A percentile compares a stretch with the other conserved stretches of the same genome.
phyloP scores from a whole-genome alignment of 2,888 invertebrate genomes.

The Lissocephala sabroskyi region DNA sequence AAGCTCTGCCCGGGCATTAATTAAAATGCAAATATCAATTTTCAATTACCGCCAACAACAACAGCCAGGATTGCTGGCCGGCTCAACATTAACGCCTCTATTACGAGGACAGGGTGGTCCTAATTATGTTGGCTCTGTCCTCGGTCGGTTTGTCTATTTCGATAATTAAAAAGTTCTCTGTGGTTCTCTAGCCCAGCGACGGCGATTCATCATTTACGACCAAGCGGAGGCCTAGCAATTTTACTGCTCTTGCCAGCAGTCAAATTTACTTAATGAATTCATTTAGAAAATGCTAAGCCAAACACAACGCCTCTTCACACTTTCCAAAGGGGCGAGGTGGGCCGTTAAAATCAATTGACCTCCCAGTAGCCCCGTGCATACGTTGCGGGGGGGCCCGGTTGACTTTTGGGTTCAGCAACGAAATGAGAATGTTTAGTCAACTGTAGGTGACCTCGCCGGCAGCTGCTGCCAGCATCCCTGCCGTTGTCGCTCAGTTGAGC shows the following conservation, averaged over 20 bases:
- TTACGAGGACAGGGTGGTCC: slow-evolving; percentile 8
- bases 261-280: slow-evolving; percentile 49
- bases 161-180: slow-evolving; percentile 4
- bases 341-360: slow-evolving; percentile 7
- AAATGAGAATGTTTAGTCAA: slow-evolving; percentile 64
- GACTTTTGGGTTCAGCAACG: too few species aligned
- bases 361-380: too few species aligned
- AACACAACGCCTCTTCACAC: too few species aligned
- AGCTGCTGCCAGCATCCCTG: background rate
- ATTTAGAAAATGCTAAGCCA: slow-evolving; percentile 34
- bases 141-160: background rate
- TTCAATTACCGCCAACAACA: slow-evolving; percentile 36
- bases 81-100: slow-evolving; percentile 5
- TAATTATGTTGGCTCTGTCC: slow-evolving; percentile 1
- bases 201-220: background rate
- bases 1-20: slow-evolving; percentile 19
- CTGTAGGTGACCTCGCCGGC: slow-evolving; percentile 51
- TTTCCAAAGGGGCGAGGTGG: too few species aligned
- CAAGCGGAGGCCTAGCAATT: background rate
- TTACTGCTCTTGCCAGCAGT: background rate
- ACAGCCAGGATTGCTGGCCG: too few species aligned
- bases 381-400: too few species aligned
- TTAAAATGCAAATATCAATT: slow-evolving; percentile 36
- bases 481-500: slow-evolving; percentile 6
- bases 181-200: background rate